phyloP scores from a whole-genome alignment of 2,113 vertebrate species.

The Takifugu flavidus region DNA sequence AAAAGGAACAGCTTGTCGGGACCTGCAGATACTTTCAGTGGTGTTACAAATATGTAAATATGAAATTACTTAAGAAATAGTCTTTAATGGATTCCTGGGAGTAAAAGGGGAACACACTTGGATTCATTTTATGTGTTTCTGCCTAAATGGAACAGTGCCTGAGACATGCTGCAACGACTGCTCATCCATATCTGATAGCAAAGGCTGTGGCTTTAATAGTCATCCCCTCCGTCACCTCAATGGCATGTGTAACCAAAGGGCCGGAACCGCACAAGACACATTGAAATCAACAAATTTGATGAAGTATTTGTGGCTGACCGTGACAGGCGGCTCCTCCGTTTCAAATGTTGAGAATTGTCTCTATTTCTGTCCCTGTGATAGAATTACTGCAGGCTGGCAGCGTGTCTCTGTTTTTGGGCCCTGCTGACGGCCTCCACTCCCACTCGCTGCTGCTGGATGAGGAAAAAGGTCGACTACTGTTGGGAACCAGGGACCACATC shows the following conservation, averaged over 20 bases:
- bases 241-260: neutral
- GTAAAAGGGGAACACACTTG: too few species aligned
- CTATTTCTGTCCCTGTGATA: constrained; percentile 51
- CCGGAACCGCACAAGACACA: too few species aligned
- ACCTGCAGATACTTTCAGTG: too few species aligned
- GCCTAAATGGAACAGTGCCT: neutral
- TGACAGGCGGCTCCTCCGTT: too few species aligned
- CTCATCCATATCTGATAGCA: neutral
- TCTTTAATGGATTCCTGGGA: too few species aligned
- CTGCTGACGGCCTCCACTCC: constrained; percentile 85
- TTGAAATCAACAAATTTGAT: too few species aligned
- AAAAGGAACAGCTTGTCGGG: too few species aligned
- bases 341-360: constrained; percentile 2
- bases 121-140: too few species aligned
- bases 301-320: too few species aligned
- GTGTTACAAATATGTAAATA: too few species aligned
- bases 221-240: neutral
- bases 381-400: constrained; percentile 90
- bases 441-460: constrained; percentile 92
- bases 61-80: too few species aligned
- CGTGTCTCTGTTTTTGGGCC: constrained; percentile 84
- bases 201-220: neutral
- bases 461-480: constrained; percentile 85
- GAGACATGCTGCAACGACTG: neutral
- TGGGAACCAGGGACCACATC: constrained; percentile 89